These are phyloP conservation scores for Leptopilina boulardi DNA, from an alignment of 1,140 invertebrate species.

Conservation along the genomic window DNA sequence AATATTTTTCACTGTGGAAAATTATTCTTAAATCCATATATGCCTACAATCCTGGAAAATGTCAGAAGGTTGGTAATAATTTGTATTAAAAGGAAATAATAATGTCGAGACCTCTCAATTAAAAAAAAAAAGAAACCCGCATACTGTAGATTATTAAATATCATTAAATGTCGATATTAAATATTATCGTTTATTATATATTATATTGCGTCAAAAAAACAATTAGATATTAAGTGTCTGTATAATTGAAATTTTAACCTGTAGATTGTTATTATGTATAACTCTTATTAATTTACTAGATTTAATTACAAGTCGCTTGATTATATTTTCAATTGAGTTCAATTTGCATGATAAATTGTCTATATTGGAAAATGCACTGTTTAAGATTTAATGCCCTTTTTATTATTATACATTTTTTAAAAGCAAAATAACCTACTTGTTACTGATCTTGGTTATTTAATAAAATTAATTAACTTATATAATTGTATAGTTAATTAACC, in stretches of 20 bases:
- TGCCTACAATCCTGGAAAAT: background rate
- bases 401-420: background rate
- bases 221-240: background rate
- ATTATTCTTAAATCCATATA: background rate
- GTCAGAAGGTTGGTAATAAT: background rate
- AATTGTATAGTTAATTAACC: no score
- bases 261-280: background rate
- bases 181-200: background rate
- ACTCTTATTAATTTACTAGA: background rate
- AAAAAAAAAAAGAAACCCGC: background rate
- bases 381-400: background rate
- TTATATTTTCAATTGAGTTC: background rate
- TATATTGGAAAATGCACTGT: background rate
- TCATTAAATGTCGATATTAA: constrained; percentile 1
- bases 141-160: background rate
- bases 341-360: background rate
- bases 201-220: background rate
- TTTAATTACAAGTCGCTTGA: constrained; percentile 4
- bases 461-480: no score
- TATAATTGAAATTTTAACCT: background rate
- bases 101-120: background rate
- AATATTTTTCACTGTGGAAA: background rate
- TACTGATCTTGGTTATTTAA: no score
- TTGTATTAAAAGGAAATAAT: constrained; percentile 9
- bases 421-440: no score